Conservation (phyloP, 2,113 vertebrate species). For the Herpailurus yagouaroundi region DNA sequence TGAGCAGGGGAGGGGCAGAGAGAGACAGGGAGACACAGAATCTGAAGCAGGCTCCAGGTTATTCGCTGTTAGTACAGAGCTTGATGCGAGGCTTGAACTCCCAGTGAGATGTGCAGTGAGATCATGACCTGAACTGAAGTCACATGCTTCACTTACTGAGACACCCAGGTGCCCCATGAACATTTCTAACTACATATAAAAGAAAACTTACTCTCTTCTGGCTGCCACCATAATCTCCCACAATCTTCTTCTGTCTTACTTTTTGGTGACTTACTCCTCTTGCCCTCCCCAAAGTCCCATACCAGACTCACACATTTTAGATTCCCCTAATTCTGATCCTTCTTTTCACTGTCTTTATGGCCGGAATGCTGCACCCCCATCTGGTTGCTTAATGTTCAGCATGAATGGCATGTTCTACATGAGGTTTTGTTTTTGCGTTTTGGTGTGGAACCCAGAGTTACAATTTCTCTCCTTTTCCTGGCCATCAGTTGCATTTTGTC, state of each 20-base stretch:
- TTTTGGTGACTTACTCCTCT: neutral
- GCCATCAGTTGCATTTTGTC: neutral
- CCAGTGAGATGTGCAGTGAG: too few relatives aligned
- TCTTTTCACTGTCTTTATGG: neutral
- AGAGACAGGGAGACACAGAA: too few relatives aligned
- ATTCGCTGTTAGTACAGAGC: too few relatives aligned
- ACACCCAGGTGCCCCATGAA: neutral
- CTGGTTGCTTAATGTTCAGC: neutral
- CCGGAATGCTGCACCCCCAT: neutral
- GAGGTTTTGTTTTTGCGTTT: neutral
- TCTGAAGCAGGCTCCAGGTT: too few relatives aligned
- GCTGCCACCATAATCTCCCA: too few relatives aligned
- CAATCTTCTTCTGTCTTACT: neutral
- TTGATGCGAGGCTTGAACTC: too few relatives aligned
- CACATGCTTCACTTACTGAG: too few relatives aligned
- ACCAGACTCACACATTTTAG: neutral
- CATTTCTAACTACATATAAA: neutral
- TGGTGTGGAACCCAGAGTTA: neutral
- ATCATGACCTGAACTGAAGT: too few relatives aligned
- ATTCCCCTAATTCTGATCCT: neutral
- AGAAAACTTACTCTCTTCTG: neutral
- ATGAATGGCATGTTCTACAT: neutral
- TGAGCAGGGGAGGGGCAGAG: too few relatives aligned
- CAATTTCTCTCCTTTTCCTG: neutral
- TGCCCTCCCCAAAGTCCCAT: neutral